Evolutionary conservation across 2,888 invertebrate species (phyloP).

Genomic region (Plebejus anna): DNA sequence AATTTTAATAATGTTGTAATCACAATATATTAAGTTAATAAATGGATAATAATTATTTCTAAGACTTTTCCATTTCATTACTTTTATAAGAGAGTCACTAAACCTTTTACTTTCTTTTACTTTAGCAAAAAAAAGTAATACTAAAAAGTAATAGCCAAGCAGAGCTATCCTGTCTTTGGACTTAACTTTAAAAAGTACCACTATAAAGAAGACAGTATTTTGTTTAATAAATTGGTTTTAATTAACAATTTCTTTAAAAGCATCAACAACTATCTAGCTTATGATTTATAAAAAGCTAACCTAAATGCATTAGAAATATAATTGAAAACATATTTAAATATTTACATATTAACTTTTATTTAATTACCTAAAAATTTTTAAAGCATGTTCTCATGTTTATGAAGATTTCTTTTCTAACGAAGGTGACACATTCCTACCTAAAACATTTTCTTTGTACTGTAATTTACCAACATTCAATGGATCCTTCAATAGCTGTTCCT

Average conservation of each 20-base stretch:
- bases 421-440: constrained; percentile 84
- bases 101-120: neutral
- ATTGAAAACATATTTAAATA: neutral
- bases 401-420: constrained; percentile 69
- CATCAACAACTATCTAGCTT: neutral
- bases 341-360: neutral
- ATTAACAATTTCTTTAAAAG: neutral
- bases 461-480: constrained; percentile 84
- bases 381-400: neutral
- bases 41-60: neutral
- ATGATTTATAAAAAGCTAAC: neutral
- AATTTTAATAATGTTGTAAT: neutral
- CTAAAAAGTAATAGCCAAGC: too few relatives aligned
- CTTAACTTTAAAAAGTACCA: too few relatives aligned
- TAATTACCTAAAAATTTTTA: neutral
- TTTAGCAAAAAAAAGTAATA: too few relatives aligned
- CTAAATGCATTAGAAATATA: neutral
- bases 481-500: constrained; percentile 70
- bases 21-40: neutral
- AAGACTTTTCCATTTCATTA: neutral
- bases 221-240: neutral
- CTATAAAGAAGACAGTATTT: too few relatives aligned
- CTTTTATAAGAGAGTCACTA: neutral
- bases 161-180: too few relatives aligned
- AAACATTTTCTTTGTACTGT: constrained; percentile 83